Evolutionary conservation across 2,797 vertebrate genomes (phyloP), one percentile per base, ranked within the genome.

Genomic region (Oreochromis grahami): DNA sequence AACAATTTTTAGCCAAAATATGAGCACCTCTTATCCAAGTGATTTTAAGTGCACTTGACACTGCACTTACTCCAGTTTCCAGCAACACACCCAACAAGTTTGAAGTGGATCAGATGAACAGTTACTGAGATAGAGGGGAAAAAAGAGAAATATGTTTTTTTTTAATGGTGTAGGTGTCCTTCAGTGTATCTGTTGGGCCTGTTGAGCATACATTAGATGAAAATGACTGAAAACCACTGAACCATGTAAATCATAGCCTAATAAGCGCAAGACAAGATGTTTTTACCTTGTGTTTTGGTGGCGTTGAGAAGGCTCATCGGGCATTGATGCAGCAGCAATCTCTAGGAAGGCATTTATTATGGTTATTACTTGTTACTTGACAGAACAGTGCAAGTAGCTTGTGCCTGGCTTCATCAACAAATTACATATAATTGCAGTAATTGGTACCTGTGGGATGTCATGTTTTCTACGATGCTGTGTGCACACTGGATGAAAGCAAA

Each of bases 351-450:
- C 26, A 19, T 78, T 86, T 85, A 83, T 92, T 92, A 81, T 85
- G 79, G 79, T 84, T 80, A 88, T 93, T 91, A 89, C 76, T 63
- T 63, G 58, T n/a, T 63, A 63, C 32, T 10, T 24, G 26, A 80
- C 81, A 38, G 83, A 83, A 38, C 68, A 72, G 72, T 72, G 68
- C 78, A 70, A 38, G 76, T 77, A 77, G 50, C 78, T 68, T 15
- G 17, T 82, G 80, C 9, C 58, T n/a, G 26, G 72, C 77, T 52
- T 87, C 80, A 86, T 89, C 79, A 81, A 77, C 77, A 84, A 92
- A 93, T 91, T 79, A 72, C 65, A 89, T 52, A 58, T 87, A 92
- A 94, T 88, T 91, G 86, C 81, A 80, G 70, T 82, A 89, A 90
- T 90, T 89, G 87, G 76, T 60, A 77, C 77, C 82, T 84, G 76